Evolutionary conservation across 2,888 invertebrate genomes (phyloP), one percentile per base, ranked within the genome.

Genomic region (Parnassius orleans): DNA sequence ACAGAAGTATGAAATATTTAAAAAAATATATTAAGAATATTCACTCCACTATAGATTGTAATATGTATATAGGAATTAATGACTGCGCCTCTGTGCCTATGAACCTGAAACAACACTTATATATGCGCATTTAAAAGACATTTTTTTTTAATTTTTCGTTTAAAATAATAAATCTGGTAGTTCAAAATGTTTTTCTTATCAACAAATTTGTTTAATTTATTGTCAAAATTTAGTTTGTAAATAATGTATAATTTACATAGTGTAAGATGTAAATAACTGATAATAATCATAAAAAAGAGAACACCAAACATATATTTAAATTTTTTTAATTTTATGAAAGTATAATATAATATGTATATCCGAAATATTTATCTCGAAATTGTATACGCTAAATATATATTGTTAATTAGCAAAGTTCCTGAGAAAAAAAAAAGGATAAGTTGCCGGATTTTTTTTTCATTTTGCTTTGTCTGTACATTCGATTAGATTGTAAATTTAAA

Each of bases 51-150:
- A 68, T 79, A 81, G 77, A 72, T 66, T 51, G 41, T 51, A 42
- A 48, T 41, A 47, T 54, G n/a, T 41, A 41, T 54, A 54, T 24
- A 14, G 46, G 12, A 76, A 78, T 72, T 75, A 78, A 83, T 81
- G 86, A 89, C 87, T 87, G 86, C 87, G 86, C 84, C 86, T 84
- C 81, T 78, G 88, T 90, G 90, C 90, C 89, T 90, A 86, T 81
- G 87, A 87, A 90, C 87, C 78, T 74, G 77, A 79, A 81, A 84
- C 81, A 85, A 84, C 84, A 84, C 51, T 54, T 42, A 54, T 43
- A 48, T 42, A 48, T 42, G 10, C 14, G 3, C 14, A 42, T 53
- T 10, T 9, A 53, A 41, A 41, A 43, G 43, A 43, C 19, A 15
- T 54, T 54, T 10, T 54, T 14, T 48, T 57, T 50, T 19, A 41